These are phyloP conservation scores for Hippoglossus stenolepis DNA, from an alignment of 2,113 vertebrate genomes.

Conservation along the genomic window DNA sequence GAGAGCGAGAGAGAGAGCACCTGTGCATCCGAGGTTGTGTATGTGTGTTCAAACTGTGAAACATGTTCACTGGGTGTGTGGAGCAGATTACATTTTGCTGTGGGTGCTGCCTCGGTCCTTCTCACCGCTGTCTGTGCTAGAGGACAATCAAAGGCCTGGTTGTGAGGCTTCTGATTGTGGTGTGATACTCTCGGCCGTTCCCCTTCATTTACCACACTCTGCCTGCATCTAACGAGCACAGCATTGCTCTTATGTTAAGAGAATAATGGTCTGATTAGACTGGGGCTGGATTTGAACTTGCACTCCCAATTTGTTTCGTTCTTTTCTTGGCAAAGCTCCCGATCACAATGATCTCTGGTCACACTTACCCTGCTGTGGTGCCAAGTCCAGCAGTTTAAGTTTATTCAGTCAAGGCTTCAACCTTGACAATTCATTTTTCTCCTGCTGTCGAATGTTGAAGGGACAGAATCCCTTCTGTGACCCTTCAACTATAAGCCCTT, in stretches of 20 bases:
- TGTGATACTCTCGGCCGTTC: conserved; percentile 48
- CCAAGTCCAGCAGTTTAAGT: conserved; percentile 1
- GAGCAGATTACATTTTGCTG: conserved; percentile 65
- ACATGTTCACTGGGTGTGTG: conserved; percentile 37
- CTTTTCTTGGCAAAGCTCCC: conserved; percentile 34
- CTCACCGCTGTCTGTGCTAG: conserved; percentile 62
- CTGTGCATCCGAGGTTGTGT: background rate
- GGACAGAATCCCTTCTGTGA: background rate
- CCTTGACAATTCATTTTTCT: conserved; percentile 28
- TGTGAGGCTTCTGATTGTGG: conserved; percentile 52
- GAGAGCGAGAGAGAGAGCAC: background rate
- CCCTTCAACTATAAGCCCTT: conserved; percentile 40
- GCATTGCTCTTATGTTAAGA: conserved; percentile 45
- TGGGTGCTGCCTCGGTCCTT: conserved; percentile 45
- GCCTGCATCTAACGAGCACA: conserved; percentile 60
- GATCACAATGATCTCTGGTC: conserved; percentile 21
- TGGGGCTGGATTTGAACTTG: conserved; percentile 30
- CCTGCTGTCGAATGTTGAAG: conserved; percentile 28
- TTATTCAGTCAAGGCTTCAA: conserved; percentile 6
- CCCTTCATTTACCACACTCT: conserved; percentile 62
- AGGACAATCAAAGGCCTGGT: conserved; percentile 63
- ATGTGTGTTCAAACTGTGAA: conserved; percentile 43
- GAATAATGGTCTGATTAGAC: conserved; percentile 66
- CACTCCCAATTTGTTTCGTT: conserved; percentile 42
- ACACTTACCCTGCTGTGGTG: conserved; percentile 12